Base-by-base conservation (phyloP, 2,113 vertebrate species). In the Zapornia atra region DNA sequence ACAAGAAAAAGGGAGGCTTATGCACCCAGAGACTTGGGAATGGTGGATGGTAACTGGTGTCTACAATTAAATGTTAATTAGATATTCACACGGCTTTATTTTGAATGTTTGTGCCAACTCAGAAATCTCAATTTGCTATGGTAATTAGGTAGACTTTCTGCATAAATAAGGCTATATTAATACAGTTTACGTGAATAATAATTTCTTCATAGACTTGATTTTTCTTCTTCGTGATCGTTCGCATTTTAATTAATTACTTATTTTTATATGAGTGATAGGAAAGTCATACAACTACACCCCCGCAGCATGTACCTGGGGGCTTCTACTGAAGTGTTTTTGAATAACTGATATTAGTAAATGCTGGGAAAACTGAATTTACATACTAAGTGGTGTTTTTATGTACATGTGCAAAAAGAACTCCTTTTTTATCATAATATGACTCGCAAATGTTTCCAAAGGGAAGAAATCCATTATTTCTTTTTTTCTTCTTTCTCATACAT, bases 151-250 rank as follows among this genome's bases (percentile, higher is more conserved):
- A 18, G 88, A 92, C n/a, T 85, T 91, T 53, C 60, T 53, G 56
- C 64, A 92, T 94, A 96, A 81, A 90, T 88, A 86, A 86, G 21
- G 34, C 6, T 95, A 38, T 71, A 93, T 92, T 90, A 81, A 81
- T 76, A 48, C 10, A 77, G 14, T 75, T 90, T 78, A 75, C 59
- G 25, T 53, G 22, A 34, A 19, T 88, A 87, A 83, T 48, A 71
- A 33, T 88, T 84, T 82, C 38, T 88, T 93, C 86, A 65, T 88
- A 75, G 48, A 70, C 72, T 85, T 80, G 82, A 63, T 91, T 96
- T 73, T 95, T 94, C 82, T 68, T 38, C 70, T 66, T 86, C 64
- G 85, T 80, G 70, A 46, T 86, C 69, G 56, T 44, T 84, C 26
- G 44, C 10, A 56, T 84, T 95, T 96, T 70, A 93, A 93, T 91